Percentiles rank a stretch among this genome's conserved stretches.
Evolutionary conservation across 2,113 vertebrate species (phyloP).

Genomic region (Leptodactylus fuscus): DNA sequence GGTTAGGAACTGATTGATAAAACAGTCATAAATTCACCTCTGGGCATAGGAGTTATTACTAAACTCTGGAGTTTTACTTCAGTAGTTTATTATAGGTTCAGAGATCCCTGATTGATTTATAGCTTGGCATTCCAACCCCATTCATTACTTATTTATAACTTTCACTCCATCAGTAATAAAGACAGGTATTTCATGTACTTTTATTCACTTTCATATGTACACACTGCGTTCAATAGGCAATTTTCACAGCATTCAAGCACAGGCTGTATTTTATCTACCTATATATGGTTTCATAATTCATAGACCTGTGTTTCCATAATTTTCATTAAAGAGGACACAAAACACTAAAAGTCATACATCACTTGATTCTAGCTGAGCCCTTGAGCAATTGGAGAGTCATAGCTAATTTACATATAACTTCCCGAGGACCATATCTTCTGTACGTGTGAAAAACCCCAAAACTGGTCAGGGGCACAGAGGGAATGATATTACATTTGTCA

Average conservation of each 20-base stretch:
- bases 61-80: slow-evolving; percentile 47
- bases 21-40: slow-evolving; percentile 44
- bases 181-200: slow-evolving; percentile 41
- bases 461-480: no score
- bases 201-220: slow-evolving; percentile 26
- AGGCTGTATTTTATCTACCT: not conserved
- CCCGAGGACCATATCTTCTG: no score
- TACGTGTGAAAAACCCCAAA: no score
- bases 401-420: no score
- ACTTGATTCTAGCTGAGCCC: no score
- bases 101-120: slow-evolving; percentile 48
- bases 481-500: no score
- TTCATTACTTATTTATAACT: slow-evolving; percentile 54
- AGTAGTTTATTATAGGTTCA: slow-evolving; percentile 48
- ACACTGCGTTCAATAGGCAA: not conserved
- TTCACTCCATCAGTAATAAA: slow-evolving; percentile 42
- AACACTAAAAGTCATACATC: no score
- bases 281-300: not conserved
- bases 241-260: not conserved
- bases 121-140: slow-evolving; percentile 30
- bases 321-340: not conserved
- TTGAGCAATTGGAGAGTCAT: no score
- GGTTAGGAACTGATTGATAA: slow-evolving; percentile 28
- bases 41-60: slow-evolving; percentile 39
- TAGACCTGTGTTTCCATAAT: not conserved